Base-by-base conservation (phyloP, 2,888 invertebrate species). In the Drosophila mercatorum region DNA sequence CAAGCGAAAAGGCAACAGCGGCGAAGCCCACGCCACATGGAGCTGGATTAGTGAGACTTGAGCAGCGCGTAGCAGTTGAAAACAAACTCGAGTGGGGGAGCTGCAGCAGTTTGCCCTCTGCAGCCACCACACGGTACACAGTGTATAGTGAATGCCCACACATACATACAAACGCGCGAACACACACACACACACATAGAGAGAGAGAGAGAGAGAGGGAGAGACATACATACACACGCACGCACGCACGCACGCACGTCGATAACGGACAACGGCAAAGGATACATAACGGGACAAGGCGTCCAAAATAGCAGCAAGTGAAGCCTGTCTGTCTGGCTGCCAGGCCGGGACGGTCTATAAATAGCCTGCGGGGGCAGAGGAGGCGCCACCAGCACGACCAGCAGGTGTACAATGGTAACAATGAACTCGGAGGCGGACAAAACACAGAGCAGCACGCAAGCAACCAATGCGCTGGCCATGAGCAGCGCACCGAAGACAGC, bases 391-490 rank as follows among this genome's bases (percentile, higher is more conserved):
- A 68, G 53, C 43, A 52, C 63, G 51, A 22, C 22, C 22, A 22
- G 22, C 56, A 51, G 59, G 67, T 72, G 62, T 68, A 91, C 89
- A 90, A 92, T 91, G 93, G 93, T 93, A 92, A 93, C 93, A 81
- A 93, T 93, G 93, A 93, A 92, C 83, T 92, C 93, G 72, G 93
- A 93, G 80, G 86, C 91, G 81, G 93, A 93, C 90, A 93, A 92
- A 89, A 91, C 92, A 74, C 88, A 91, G 80, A 79, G 70, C 68
- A 79, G 78, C 74, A 81, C 81, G 58, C 84, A 86, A 75, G 89
- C 90, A 79, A 83, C 87, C 69, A 79, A 83, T 67, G 84, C 88
- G 47, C 78, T 83, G 66, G 80, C 82, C 43, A 80, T 85, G 75
- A 83, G 82, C 72, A 88, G 70, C 56, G 82, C 81, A 64, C 69